A percentile compares a stretch with the other conserved stretches of the same genome.
These are phyloP conservation scores for Lottia gigantea DNA, from an alignment of 2,888 invertebrate genomes.

Conservation along the genomic window DNA sequence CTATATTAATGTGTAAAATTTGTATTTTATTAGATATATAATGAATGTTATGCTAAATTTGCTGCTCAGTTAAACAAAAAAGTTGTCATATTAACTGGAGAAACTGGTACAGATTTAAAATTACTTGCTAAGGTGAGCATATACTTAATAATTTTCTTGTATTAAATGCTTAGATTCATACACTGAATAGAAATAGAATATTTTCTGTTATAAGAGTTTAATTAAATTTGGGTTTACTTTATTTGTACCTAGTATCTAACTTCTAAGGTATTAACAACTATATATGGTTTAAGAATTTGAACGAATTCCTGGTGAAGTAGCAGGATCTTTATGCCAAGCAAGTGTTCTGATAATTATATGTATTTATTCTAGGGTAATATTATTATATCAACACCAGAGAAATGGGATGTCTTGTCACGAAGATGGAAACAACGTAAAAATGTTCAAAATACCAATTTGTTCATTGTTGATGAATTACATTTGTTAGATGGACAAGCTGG, in stretches of 20 bases:
- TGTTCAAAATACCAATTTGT: constrained; percentile 94
- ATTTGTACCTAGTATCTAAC: neutral
- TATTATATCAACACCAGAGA: constrained; percentile 96
- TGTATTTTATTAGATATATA: constrained; percentile 72
- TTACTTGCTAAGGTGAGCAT: constrained; percentile 72
- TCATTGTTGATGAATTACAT: constrained; percentile 96
- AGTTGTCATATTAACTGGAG: constrained; percentile 90
- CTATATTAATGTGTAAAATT: neutral
- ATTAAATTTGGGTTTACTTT: too few relatives aligned
- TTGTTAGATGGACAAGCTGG: constrained; percentile 72
- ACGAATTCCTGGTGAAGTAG: neutral
- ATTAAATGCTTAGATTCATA: too few relatives aligned
- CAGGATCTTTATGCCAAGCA: too few relatives aligned
- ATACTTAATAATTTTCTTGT: too few relatives aligned
- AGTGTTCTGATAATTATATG: too few relatives aligned
- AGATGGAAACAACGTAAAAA: constrained; percentile 99
- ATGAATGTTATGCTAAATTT: constrained; percentile 93
- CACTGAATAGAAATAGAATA: too few relatives aligned
- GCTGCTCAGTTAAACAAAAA: constrained; percentile 78
- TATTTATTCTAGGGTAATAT: constrained; percentile 80
- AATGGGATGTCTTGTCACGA: constrained; percentile 98
- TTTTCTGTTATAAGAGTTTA: too few relatives aligned
- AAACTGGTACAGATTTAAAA: constrained; percentile 97
- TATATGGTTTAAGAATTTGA: neutral
- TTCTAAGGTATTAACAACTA: neutral